Percentiles rank a stretch among this genome's conserved stretches.
These are phyloP conservation scores for Apomyelois bistriatella DNA, from an alignment of 2,888 invertebrate genomes.

Conservation along the genomic window DNA sequence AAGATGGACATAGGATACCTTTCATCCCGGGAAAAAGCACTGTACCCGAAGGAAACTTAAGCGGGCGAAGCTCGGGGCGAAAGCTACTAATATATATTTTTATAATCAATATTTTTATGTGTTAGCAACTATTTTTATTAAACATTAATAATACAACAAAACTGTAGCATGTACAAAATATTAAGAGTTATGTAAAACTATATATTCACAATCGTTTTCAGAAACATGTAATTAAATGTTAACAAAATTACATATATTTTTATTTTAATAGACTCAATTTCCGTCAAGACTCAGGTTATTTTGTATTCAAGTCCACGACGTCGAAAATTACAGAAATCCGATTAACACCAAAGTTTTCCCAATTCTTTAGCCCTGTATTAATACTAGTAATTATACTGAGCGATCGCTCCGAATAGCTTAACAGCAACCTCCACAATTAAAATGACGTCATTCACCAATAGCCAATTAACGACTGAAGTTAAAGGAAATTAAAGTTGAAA, in stretches of 20 bases:
- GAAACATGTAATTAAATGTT: not conserved
- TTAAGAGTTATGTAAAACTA: too few species aligned
- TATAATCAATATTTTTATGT: too few species aligned
- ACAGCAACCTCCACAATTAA: slow-evolving; percentile 7
- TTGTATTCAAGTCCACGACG: slow-evolving; percentile 6
- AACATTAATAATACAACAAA: too few species aligned
- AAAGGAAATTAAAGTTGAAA: slow-evolving; percentile 5
- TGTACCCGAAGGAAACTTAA: too few species aligned
- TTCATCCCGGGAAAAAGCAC: too few species aligned
- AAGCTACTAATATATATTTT: too few species aligned
- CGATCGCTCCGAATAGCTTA: slow-evolving; percentile 11
- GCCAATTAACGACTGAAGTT: not conserved
- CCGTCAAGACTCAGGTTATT: not conserved
- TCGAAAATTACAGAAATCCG: slow-evolving; percentile 13
- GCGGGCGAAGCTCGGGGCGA: too few species aligned
- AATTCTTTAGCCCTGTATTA: slow-evolving; percentile 17
- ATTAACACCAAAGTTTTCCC: slow-evolving; percentile 11
- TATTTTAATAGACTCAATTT: slow-evolving; percentile 2
- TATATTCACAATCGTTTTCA: too few species aligned
- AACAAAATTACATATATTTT: not conserved
- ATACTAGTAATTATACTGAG: slow-evolving; percentile 24
- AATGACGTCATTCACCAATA: not conserved
- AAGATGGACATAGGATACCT: too few species aligned
- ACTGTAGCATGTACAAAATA: too few species aligned
- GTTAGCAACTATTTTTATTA: too few species aligned